These are phyloP conservation scores for Phylloscopus whistleri DNA, from an alignment of 2,113 vertebrate species.

Conservation along the genomic window DNA sequence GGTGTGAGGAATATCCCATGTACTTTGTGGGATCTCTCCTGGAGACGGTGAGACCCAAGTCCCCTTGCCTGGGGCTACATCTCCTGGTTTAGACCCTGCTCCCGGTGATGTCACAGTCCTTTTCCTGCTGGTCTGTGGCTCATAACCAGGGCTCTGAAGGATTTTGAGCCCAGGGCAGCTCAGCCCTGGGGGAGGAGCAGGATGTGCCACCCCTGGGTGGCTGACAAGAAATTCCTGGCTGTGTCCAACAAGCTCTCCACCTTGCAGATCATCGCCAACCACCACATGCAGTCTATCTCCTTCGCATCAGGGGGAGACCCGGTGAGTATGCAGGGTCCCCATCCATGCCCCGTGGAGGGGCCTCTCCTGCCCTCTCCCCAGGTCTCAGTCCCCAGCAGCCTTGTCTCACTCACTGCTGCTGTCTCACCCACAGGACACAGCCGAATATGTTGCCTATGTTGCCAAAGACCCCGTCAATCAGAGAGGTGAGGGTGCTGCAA, in stretches of 20 bases:
- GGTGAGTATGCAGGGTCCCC: conserved; percentile 74
- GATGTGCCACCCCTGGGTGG: background rate
- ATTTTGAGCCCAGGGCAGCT: background rate
- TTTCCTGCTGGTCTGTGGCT: background rate
- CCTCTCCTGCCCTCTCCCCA: background rate
- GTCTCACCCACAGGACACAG: conserved; percentile 69
- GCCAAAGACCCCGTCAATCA: conserved; percentile 99
- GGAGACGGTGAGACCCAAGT: background rate
- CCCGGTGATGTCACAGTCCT: background rate
- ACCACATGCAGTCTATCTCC: conserved; percentile 97
- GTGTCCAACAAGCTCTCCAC: background rate
- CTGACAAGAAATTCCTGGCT: background rate
- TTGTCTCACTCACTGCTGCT: background rate
- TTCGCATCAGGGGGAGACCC: conserved; percentile 95
- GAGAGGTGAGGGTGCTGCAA: conserved; percentile 82
- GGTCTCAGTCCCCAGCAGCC: background rate
- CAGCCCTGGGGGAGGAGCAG: background rate
- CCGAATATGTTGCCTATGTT: conserved; percentile 84
- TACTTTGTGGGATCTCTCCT: background rate
- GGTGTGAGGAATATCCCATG: rapidly evolving
- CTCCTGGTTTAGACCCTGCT: background rate
- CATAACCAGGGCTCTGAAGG: background rate
- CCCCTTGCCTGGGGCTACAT: background rate
- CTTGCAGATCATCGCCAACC: conserved; percentile 92
- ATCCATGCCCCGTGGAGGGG: rapidly evolving